These are phyloP conservation scores for Sminthurides bifidus DNA, from an alignment of 1,140 invertebrate species.

Conservation along the genomic window DNA sequence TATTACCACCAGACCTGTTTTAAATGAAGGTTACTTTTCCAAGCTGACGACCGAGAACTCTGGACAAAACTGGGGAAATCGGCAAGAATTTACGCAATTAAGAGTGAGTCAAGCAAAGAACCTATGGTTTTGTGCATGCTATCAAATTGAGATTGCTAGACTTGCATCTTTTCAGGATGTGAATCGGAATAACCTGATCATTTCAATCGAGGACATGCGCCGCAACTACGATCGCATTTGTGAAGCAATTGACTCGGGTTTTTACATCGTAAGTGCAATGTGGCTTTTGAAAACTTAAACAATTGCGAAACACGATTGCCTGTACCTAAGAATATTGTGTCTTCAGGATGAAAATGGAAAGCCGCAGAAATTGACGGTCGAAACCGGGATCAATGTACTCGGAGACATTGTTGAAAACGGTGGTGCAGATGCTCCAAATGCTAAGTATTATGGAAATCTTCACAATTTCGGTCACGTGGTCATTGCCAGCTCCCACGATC, in stretches of 20 bases:
- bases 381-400: constrained; percentile 60
- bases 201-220: no score
- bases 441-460: constrained; percentile 49
- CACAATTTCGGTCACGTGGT: constrained; percentile 59
- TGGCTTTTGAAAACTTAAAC: no score
- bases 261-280: no score
- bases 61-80: constrained; percentile 14
- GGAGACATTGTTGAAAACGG: constrained; percentile 66
- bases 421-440: constrained; percentile 50
- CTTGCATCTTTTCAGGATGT: no score
- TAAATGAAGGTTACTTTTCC: constrained; percentile 30
- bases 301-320: no score
- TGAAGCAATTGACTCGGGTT: no score
- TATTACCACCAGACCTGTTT: neutral
- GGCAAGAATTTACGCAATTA: constrained; percentile 21
- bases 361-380: constrained; percentile 24
- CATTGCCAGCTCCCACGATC: constrained; percentile 57
- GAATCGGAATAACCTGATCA: no score
- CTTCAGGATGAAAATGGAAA: no score
- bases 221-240: no score
- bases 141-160: neutral
- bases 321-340: no score
- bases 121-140: neutral
- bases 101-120: constrained; percentile 6
- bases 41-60: constrained; percentile 26